Evolutionary conservation across 2,113 vertebrate genomes (phyloP).

Genomic region (Lanius ludovicianus): DNA sequence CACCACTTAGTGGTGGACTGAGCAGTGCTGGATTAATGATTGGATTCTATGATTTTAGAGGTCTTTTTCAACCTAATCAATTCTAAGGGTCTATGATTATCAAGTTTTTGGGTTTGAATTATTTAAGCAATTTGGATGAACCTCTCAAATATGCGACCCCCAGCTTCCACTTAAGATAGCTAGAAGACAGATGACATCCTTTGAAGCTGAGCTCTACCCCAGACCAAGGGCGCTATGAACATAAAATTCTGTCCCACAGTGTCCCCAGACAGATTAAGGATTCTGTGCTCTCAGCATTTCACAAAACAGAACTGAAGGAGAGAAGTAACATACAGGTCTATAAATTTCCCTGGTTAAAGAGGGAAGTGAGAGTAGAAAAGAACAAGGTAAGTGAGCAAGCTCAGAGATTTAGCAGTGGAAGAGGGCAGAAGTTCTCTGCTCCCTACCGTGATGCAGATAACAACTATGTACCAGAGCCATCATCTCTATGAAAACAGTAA

Average conservation of each 20-base stretch:
- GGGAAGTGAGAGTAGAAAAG: neutral
- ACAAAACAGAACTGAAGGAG: neutral
- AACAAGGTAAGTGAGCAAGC: neutral
- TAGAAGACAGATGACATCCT: neutral
- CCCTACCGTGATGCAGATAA: neutral
- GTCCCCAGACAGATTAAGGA: neutral
- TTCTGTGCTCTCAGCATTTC: neutral
- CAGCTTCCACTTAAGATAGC: neutral
- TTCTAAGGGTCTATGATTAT: neutral
- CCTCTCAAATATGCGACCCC: neutral
- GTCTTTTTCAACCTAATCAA: neutral
- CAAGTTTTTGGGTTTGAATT: neutral
- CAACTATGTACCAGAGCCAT: neutral
- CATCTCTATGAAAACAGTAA: neutral
- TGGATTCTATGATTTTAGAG: neutral
- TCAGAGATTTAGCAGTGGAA: neutral
- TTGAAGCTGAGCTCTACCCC: neutral
- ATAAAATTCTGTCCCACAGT: neutral
- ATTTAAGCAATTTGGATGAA: neutral
- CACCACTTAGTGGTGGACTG: neutral
- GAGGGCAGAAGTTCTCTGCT: neutral
- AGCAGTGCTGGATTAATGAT: neutral
- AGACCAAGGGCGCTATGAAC: neutral
- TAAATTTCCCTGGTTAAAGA: neutral
- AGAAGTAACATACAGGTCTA: neutral